phyloP scores from a whole-genome alignment of 2,888 invertebrate genomes.

The Chaetogeoica ovagalla region DNA sequence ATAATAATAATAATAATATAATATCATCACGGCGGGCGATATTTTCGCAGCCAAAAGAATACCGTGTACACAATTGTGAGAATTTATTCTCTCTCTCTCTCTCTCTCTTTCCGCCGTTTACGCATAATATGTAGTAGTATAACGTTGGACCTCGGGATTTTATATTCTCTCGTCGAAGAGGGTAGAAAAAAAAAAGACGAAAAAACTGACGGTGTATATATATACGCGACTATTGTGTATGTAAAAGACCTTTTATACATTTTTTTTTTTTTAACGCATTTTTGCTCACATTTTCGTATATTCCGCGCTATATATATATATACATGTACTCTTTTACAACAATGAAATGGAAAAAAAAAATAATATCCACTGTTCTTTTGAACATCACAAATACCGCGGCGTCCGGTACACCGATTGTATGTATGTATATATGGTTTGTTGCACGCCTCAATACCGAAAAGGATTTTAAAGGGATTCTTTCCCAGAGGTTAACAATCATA shows the following conservation, averaged over 20 bases:
- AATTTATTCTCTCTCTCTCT: no score
- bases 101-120: no score
- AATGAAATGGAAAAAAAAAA: slow-evolving; percentile 36
- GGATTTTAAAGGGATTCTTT: not conserved
- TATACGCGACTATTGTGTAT: slow-evolving; percentile 17
- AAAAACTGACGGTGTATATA: not conserved
- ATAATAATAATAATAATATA: no score
- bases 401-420: no score
- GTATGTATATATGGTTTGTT: not conserved
- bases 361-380: slow-evolving; percentile 9
- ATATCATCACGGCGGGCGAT: not conserved
- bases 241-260: slow-evolving; percentile 19
- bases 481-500: no score
- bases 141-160: not conserved
- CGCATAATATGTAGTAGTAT: not conserved
- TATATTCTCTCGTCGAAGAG: not conserved
- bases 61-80: not conserved
- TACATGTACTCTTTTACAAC: slow-evolving; percentile 19
- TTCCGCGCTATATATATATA: not conserved
- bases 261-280: slow-evolving; percentile 26
- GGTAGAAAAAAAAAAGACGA: not conserved
- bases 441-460: not conserved
- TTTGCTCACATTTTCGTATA: slow-evolving; percentile 8
- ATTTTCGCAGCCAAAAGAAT: slow-evolving; percentile 17
- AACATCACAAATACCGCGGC: not conserved